phyloP scores from a whole-genome alignment of 1,140 invertebrate genomes.

The Metopolophium dirhodum region DNA sequence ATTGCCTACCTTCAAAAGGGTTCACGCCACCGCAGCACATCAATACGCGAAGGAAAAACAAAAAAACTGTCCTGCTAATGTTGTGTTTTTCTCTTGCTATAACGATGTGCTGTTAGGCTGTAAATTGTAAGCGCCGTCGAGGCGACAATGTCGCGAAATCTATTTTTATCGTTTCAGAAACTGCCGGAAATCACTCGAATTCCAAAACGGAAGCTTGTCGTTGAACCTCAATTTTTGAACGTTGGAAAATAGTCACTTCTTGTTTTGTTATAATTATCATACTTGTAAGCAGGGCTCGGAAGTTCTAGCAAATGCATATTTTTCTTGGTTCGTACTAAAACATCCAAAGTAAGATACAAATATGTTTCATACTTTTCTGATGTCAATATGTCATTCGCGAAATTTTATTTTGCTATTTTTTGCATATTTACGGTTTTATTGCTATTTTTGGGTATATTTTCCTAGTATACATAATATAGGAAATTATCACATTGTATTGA shows the following conservation, averaged over 20 bases:
- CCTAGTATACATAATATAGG: too few species aligned
- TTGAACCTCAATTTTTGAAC: not conserved
- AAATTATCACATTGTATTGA: too few species aligned
- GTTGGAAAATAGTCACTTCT: not conserved
- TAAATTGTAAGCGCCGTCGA: not conserved
- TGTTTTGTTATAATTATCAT: not conserved
- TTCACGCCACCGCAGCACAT: not conserved
- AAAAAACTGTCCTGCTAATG: not conserved
- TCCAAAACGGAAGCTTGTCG: not conserved
- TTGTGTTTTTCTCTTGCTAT: not conserved
- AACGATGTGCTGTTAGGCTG: not conserved
- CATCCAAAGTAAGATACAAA: too few species aligned
- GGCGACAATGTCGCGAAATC: not conserved
- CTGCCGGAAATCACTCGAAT: not conserved
- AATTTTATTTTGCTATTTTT: too few species aligned
- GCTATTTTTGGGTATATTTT: too few species aligned
- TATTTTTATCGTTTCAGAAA: not conserved
- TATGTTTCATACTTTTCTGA: too few species aligned
- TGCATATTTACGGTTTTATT: too few species aligned
- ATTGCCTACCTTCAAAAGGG: not conserved
- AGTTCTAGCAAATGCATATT: too few species aligned
- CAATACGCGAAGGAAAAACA: not conserved
- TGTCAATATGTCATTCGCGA: too few species aligned
- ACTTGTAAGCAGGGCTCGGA: too few species aligned
- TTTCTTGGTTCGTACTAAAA: too few species aligned